phyloP scores from a whole-genome alignment of 2,797 vertebrate genomes.

The Moxostoma hubbsi region DNA sequence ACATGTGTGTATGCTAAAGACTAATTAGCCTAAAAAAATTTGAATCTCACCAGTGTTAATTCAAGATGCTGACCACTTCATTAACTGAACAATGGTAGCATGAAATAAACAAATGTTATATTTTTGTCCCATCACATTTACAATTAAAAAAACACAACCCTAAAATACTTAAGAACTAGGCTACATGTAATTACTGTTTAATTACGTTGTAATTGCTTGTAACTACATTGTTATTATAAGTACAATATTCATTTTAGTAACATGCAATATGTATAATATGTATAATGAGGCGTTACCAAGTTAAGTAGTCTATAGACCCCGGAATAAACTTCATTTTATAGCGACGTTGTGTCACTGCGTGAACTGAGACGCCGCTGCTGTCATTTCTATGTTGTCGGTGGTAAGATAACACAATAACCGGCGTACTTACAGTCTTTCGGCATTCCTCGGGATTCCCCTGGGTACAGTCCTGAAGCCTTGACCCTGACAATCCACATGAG shows the following conservation, averaged over 20 bases:
- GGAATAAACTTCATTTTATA: background rate
- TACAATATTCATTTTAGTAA: background rate
- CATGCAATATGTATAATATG: background rate
- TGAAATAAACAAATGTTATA: too few species aligned
- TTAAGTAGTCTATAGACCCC: background rate
- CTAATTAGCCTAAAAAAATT: background rate
- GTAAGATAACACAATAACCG: conserved; percentile 1
- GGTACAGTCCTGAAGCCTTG: conserved; percentile 89
- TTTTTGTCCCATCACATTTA: background rate
- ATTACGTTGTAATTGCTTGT: background rate
- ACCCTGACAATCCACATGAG: conserved; percentile 97
- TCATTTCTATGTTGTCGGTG: background rate
- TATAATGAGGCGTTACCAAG: background rate
- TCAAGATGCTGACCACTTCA: too few species aligned
- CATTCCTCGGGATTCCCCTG: conserved; percentile 91
- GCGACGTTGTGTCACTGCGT: background rate
- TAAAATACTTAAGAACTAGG: background rate
- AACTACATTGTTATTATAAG: background rate
- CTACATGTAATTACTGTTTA: too few species aligned
- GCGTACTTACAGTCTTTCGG: conserved; percentile 93
- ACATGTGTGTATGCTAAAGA: background rate
- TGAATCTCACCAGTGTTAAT: background rate
- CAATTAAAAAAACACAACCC: background rate
- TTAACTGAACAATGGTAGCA: background rate
- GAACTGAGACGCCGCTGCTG: background rate